Conservation (phyloP, 2,797 vertebrate species). For the Odontamblyopus rebecca region DNA sequence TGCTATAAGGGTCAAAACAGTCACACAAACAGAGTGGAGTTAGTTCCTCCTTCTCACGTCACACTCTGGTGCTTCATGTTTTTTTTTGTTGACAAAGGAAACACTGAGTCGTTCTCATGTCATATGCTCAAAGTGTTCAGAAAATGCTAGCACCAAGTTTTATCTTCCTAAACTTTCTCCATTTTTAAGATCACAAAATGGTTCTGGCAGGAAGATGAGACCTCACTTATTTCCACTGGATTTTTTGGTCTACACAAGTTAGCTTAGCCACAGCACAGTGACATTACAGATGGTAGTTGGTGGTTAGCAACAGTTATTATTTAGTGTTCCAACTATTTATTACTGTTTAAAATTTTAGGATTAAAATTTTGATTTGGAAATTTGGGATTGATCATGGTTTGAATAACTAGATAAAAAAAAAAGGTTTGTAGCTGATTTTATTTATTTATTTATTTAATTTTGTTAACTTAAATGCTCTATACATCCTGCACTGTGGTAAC, state of each 20-base stretch:
- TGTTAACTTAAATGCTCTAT: no score
- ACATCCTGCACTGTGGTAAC: no score
- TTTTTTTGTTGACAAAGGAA: conserved; percentile 36
- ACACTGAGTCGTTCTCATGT: conserved; percentile 43
- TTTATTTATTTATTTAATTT: no score
- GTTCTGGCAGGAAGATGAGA: conserved; percentile 18
- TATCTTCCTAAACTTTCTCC: conserved; percentile 30
- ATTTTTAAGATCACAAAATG: conserved; percentile 14
- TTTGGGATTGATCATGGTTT: no score
- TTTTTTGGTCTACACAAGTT: neutral
- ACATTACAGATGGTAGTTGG: no score
- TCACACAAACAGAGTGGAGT: conserved; percentile 20
- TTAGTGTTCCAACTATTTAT: no score
- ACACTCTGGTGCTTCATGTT: conserved; percentile 26
- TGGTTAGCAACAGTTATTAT: no score
- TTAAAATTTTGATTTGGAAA: no score
- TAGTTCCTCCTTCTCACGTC: conserved; percentile 13
- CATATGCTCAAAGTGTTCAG: conserved; percentile 17
- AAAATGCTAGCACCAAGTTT: conserved; percentile 16
- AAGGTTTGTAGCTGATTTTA: no score
- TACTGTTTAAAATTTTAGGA: no score
- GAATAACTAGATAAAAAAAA: no score
- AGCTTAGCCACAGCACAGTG: no score
- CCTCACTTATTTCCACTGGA: conserved; percentile 16
- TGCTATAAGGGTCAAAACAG: conserved; percentile 24